These are phyloP conservation scores for Varecia variegata DNA, from an alignment of 2,797 vertebrate species.

Conservation along the genomic window DNA sequence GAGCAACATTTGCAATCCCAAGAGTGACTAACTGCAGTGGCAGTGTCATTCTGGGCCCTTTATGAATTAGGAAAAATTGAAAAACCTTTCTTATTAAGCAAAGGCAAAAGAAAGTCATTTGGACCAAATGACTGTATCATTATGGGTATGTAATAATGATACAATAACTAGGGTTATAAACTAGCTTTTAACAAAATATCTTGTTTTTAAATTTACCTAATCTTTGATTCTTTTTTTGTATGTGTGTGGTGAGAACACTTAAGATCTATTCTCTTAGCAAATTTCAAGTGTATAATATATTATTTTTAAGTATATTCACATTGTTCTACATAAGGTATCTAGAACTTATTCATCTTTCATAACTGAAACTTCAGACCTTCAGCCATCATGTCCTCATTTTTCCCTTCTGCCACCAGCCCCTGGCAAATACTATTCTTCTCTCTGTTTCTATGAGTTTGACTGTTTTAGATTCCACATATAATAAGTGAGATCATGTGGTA, in stretches of 20 bases:
- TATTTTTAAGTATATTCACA: not conserved
- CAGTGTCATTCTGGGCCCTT: not conserved
- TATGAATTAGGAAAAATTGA: not conserved
- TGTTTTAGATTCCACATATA: not conserved
- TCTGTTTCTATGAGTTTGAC: not conserved
- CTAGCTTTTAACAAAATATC: not conserved
- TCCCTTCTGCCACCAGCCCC: not conserved
- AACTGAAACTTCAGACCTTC: not conserved
- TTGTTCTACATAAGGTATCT: not conserved
- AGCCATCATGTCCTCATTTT: not conserved
- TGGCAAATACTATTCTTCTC: not conserved
- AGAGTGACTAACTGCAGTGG: no score
- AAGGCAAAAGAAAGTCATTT: not conserved
- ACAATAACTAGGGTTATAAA: not conserved
- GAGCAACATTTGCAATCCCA: not conserved
- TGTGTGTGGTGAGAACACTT: not conserved
- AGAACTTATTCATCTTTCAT: not conserved
- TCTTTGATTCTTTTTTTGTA: not conserved
- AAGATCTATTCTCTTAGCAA: not conserved
- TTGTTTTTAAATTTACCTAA: not conserved
- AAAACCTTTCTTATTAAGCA: not conserved
- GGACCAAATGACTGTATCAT: not conserved
- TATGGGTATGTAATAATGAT: not conserved
- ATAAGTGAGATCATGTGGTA: not conserved
- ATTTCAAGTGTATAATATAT: not conserved